Evolutionary conservation across 2,888 invertebrate genomes (phyloP), one percentile per base, ranked within the genome.

Genomic region (Corythucha ciliata): DNA sequence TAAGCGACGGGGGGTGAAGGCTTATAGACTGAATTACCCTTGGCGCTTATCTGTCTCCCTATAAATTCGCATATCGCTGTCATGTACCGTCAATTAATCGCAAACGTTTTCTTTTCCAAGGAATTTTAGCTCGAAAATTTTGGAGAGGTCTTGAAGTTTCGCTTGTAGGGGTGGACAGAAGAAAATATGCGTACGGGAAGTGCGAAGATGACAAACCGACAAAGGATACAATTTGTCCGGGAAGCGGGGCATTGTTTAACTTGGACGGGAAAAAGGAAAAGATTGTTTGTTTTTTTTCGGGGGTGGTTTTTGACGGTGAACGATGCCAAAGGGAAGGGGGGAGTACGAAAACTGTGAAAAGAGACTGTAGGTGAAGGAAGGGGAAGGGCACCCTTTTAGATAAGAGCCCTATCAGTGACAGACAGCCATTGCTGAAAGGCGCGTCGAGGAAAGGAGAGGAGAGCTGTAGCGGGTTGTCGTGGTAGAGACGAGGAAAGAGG

Each of bases 231-330:
- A 49, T 49, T 49, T 49, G 49, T 49, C 49, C 22, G 12, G 24
- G 41, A 49, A 49, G 37, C 29, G 49, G 37, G 25, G 49, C 49
- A 49, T 49, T 49, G 49, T 49, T 49, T 49, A 33, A 49, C 40
- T 32, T 25, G 40, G 49, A 24, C 34, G 42, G 41, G 49, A 33
- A 49, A 18, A 37, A 32, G 37, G 32, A 10, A 27, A 47, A 42
- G 49, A 42, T 12, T 8, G n/a, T 26, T 22, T 8, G 10, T 10
- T 36, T 20, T 40, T 20, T 18, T 18, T 7, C n/a, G 22, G 18
- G 10, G 37, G 8, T 12, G 22, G 6, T 18, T 18, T 20, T 40
- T 16, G 21, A 21, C 16, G 14, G 41, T 12, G 12, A 7, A 14
- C 22, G 41, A 4, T 16, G 18, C 21, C 8, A 18, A 33, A 29